Evolutionary conservation across 2,113 vertebrate genomes (phyloP), one percentile per base, ranked within the genome.

Genomic region (Sciurus niger): DNA sequence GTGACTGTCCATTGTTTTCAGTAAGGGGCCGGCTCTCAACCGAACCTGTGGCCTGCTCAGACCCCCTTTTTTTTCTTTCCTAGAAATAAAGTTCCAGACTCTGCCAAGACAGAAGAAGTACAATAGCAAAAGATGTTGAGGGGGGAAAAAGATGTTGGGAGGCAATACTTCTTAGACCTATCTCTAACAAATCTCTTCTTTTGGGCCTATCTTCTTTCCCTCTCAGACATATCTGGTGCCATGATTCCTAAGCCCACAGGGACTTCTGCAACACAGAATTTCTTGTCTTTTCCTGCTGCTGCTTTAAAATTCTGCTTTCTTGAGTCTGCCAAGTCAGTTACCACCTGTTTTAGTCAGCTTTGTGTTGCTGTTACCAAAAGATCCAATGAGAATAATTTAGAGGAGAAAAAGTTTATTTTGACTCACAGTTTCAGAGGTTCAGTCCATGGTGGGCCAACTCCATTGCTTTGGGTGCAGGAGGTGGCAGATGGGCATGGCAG

Each of bases 261-360:
- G 28, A 78, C 60, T 72, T 85, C 65, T 84, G 63, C 12, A 18
- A 3, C 32, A 24, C 11, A 53, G 83, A 83, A 37, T 51, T 84
- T 40, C 76, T 92, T 40, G 70, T 30, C 34, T 80, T 86, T 86
- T 65, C 40, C 58, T 73, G 34, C 48, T 77, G 24, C 55, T 89
- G 63, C 82, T 67, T 89, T 93, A 80, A 51, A 91, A 87, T 68
- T 96, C 73, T 89, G 89, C 74, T 58, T 92, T 93, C 63, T n/a
- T 17, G 10, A 46, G 24, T 86, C n/a, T 80, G 16, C 48, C 8
- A 12, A 60, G 12, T 79, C 40, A 4, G 30, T 40, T 70, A 79
- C 53, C 30, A 94, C 60, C 60, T 63, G 1, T 63, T 24, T 63
- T 25, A 4, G 9, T 28, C 25, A 63, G 9, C 24, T 63, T 63